Evolutionary conservation across 1,140 invertebrate species (phyloP).

Genomic region (Hyles euphorbiae): DNA sequence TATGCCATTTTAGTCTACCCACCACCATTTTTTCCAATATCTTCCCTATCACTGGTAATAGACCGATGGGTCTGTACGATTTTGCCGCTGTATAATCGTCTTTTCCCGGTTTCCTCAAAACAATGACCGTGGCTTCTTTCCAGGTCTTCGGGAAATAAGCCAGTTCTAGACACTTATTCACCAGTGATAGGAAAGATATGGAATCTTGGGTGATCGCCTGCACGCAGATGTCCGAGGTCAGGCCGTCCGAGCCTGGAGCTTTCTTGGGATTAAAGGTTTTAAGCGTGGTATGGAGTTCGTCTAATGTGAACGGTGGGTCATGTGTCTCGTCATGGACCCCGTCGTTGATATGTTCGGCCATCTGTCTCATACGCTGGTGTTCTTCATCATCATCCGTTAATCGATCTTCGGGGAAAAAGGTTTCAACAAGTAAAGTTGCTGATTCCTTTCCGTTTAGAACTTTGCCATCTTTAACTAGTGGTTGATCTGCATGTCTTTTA

Average conservation of each 20-base stretch:
- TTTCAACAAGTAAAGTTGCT: conserved; percentile 4
- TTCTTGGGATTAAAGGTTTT: conserved; percentile 18
- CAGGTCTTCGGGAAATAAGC: conserved; percentile 8
- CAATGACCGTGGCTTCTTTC: conserved; percentile 17
- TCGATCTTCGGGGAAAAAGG: conserved; percentile 5
- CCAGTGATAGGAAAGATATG: background rate
- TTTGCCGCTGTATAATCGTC: conserved; percentile 13
- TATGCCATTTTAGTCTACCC: conserved; percentile 10
- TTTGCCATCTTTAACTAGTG: background rate
- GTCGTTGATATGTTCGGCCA: conserved; percentile 2
- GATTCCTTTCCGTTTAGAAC: background rate
- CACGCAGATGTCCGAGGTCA: conserved; percentile 11
- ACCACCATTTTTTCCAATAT: conserved; percentile 21
- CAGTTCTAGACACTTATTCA: conserved; percentile 5
- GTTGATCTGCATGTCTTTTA: background rate
- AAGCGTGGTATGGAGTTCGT: background rate
- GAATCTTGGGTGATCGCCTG: background rate
- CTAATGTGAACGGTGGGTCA: conserved; percentile 17
- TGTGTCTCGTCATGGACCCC: background rate
- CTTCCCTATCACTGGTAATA: conserved; percentile 21
- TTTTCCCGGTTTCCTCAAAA: conserved; percentile 15
- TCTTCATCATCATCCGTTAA: background rate
- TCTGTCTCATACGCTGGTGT: conserved; percentile 5
- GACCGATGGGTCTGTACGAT: conserved; percentile 16
- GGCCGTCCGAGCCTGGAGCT: conserved; percentile 16